These are phyloP conservation scores for Athrips mouffetella DNA, from an alignment of 2,888 invertebrate species.

Conservation along the genomic window DNA sequence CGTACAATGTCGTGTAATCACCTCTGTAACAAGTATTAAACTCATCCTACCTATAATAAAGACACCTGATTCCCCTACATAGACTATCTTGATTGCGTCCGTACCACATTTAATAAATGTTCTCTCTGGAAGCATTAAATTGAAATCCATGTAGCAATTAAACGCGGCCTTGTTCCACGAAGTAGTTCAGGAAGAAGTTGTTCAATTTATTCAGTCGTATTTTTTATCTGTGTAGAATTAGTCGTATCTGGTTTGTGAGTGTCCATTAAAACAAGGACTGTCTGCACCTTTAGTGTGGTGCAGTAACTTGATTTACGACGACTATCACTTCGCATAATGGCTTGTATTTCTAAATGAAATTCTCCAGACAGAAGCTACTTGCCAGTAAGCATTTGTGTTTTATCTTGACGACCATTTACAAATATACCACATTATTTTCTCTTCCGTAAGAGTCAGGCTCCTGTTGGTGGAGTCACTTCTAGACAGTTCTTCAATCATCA, in stretches of 20 bases:
- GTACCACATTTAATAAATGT: constrained; percentile 11
- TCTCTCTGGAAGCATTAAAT: constrained; percentile 13
- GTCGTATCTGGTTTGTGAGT: constrained; percentile 16
- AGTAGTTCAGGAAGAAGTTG: constrained; percentile 22
- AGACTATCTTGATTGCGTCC: constrained; percentile 20
- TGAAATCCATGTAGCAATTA: constrained; percentile 21
- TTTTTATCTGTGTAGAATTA: neutral
- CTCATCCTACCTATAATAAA: constrained; percentile 30
- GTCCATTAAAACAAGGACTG: constrained; percentile 37
- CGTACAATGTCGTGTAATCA: constrained; percentile 45
- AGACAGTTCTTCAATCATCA: no score
- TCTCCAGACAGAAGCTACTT: constrained; percentile 30
- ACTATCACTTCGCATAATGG: constrained; percentile 35
- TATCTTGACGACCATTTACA: constrained; percentile 39
- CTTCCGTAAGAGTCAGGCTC: no score
- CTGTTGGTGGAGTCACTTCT: no score
- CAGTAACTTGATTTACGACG: constrained; percentile 39
- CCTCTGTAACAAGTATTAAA: constrained; percentile 45
- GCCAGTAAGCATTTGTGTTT: constrained; percentile 29
- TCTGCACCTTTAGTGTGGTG: constrained; percentile 24
- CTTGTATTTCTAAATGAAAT: constrained; percentile 45
- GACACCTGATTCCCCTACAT: constrained; percentile 17
- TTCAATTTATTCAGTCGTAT: constrained; percentile 32
- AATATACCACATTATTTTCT: no score
- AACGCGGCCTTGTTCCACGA: constrained; percentile 24